Percentiles rank a stretch among this genome's conserved stretches.
Evolutionary conservation across 1,140 invertebrate species (phyloP).

Genomic region (Lerema accius): DNA sequence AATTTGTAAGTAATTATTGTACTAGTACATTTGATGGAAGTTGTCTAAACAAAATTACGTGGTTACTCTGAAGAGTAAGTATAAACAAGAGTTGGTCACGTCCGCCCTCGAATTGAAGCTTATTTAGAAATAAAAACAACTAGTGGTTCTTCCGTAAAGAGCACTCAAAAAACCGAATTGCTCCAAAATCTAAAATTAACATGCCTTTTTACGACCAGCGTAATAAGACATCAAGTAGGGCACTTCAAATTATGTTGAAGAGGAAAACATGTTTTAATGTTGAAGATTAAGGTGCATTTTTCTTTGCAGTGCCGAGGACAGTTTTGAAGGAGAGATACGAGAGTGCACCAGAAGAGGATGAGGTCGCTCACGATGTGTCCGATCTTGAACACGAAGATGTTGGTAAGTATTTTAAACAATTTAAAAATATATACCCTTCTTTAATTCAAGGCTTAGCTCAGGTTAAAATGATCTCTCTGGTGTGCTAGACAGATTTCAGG

Average conservation of each 20-base stretch:
- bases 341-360: constrained; percentile 89
- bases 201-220: constrained; percentile 46
- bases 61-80: not conserved
- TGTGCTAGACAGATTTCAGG: too few relatives aligned
- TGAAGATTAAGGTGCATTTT: constrained; percentile 48
- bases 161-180: constrained; percentile 49
- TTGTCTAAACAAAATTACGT: constrained; percentile 1
- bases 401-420: constrained; percentile 63
- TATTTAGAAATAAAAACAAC: constrained; percentile 61
- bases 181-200: constrained; percentile 72
- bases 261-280: constrained; percentile 39
- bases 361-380: constrained; percentile 81
- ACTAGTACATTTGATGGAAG: not conserved
- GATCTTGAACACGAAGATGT: constrained; percentile 80
- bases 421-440: constrained; percentile 23
- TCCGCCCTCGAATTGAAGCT: constrained; percentile 38
- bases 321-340: constrained; percentile 93
- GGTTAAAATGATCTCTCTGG: too few relatives aligned
- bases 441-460: not conserved
- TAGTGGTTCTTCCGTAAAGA: constrained; percentile 39
- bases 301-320: constrained; percentile 90
- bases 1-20: not conserved
- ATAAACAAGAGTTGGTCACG: constrained; percentile 44
- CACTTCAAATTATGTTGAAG: constrained; percentile 41
- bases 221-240: constrained; percentile 48